Evolutionary conservation across 2,888 invertebrate genomes (phyloP).

Genomic region (Chrysomela aeneicollis): DNA sequence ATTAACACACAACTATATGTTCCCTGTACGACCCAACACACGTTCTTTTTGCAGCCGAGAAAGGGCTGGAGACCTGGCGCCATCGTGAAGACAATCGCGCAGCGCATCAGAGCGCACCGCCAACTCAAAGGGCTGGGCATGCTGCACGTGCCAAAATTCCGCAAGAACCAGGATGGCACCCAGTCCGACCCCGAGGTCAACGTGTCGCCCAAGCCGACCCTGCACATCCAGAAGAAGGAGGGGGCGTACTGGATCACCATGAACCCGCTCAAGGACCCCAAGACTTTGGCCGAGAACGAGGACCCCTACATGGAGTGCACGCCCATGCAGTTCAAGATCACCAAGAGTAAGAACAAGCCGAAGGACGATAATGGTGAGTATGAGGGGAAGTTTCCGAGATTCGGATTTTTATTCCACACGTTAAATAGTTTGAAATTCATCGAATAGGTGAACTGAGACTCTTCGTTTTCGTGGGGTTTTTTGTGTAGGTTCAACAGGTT

Average conservation of each 20-base stretch:
- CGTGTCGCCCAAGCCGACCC: conserved; percentile 68
- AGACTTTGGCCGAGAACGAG: conserved; percentile 66
- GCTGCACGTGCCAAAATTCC: conserved; percentile 42
- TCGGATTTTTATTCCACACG: too few species aligned
- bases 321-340: conserved; percentile 73
- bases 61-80: conserved; percentile 69
- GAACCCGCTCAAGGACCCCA: conserved; percentile 71
- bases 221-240: conserved; percentile 72
- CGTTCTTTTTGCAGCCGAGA: conserved; percentile 53
- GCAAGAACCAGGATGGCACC: conserved; percentile 45
- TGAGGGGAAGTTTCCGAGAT: too few species aligned
- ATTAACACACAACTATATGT: too few species aligned
- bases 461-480: too few species aligned
- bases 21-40: too few species aligned
- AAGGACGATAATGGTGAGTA: conserved; percentile 24
- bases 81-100: conserved; percentile 63
- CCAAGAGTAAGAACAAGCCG: conserved; percentile 65
- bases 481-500: too few species aligned
- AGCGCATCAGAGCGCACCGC: conserved; percentile 53
- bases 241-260: conserved; percentile 73
- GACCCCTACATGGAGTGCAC: conserved; percentile 75
- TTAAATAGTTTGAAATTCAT: too few species aligned
- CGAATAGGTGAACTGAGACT: too few species aligned
- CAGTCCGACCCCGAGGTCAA: conserved; percentile 61
- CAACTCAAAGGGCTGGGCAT: conserved; percentile 51